Base-by-base conservation (phyloP, 2,888 invertebrate genomes). In the Brenthis hecate region DNA sequence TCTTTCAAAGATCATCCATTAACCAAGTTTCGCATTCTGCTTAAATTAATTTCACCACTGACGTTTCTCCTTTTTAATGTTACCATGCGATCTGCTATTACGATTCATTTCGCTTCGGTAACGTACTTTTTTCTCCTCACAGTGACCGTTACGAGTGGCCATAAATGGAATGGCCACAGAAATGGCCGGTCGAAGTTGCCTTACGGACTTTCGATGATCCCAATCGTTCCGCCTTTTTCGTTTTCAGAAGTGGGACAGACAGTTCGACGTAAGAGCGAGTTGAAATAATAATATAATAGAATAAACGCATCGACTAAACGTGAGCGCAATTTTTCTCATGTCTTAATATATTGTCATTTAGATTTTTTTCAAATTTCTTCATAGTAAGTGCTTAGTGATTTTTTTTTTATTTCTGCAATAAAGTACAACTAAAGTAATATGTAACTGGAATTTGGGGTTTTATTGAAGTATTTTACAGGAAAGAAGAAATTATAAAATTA, bases 131-230 rank as follows among this genome's bases (percentile, higher is more conserved):
- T 84, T 81, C 78, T 79, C 77, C 73, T 78, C 79, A 75, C 76
- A 81, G 79, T 79, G 80, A 78, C 83, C 81, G 83, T 86, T 86
- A 85, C 81, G 83, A 77, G 73, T 72, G 81, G 80, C 80, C 78
- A 85, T 88, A 86, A 88, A 87, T 75, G 81, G 80, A 87, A 87
- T 83, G 82, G 81, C 78, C 79, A 63, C 78, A 77, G 79, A 77
- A 84, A 84, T 85, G 80, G 84, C 75, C 78, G 79, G 75, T 68
- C 79, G 72, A 80, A 81, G 80, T 82, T 84, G 81, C 84, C 82
- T 85, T 80, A 79, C 80, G 77, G 81, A 81, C 78, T 82, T 84
- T 80, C 81, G 77, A 84, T 84, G 82, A 75, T 78, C 80, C 76
- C 75, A 74, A 75, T 78, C 72, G 74, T 69, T 76, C 75, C 77